Base-by-base conservation (phyloP, 2,113 vertebrate species). In the Irena cyanogastra region DNA sequence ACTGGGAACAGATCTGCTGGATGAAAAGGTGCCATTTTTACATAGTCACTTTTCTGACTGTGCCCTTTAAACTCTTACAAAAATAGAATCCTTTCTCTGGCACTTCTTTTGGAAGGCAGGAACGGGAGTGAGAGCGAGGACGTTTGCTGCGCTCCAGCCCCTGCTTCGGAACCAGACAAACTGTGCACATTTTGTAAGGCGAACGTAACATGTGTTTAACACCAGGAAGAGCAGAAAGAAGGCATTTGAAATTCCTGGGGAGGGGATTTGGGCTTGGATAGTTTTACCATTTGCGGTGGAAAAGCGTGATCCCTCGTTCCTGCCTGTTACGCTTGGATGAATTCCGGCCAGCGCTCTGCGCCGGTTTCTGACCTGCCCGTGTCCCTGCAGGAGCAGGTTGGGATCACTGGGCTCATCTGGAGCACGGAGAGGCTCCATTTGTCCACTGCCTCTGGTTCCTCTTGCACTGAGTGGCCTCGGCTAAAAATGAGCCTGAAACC, bases 1-100 rank as follows among this genome's bases (percentile, higher is more conserved):
- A 85, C 89, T 94, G 94, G 96, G 95, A 97, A 87, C 92, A 95
- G 89, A 95, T 93, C 96, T 96, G 94, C 88, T 95, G 95, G 96
- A 94, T 97, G 86, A 95, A 97, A 96, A 96, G 95, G 95, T 97
- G 97, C 95, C 93, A 94, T 97, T 97, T 97, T 97, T 97, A 97
- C 87, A 83, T 16, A 96, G 96, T 96, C 93, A 95, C 94, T 97
- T 96, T 94, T 95, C 92, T 96, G 92, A 94, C 95, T 70, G 59
- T 96, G 95, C 94, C 94, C 96, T 97, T 97, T 96, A 97, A 97
- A 97, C 95, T 54, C 87, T 95, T 39, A 84, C 69, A 89, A 90
- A 97, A 97, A 96, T 97, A 96, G 94, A 94, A 93, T 84, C 84
- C 71, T 94, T 96, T 94, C 87, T 95, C 93, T 97, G 95, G 93